Conservation (phyloP, 1,140 invertebrate genomes). For the Cardiocondyla obscurior region DNA sequence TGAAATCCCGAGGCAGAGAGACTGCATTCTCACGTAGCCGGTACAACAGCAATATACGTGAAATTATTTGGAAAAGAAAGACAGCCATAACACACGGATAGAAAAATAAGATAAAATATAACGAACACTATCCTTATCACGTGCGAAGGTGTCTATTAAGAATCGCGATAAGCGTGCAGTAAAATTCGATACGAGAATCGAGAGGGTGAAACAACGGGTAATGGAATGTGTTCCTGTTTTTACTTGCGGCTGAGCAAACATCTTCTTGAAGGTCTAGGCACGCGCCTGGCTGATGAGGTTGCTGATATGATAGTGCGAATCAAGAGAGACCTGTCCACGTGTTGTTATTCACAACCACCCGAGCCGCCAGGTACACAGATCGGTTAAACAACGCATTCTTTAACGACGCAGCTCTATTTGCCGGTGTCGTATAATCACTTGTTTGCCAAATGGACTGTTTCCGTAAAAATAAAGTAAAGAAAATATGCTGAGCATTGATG, state of each 20-base stretch:
- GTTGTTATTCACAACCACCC: conserved; percentile 71
- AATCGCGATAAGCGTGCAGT: background rate
- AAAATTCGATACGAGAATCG: background rate
- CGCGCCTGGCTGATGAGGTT: conserved; percentile 75
- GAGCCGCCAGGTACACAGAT: conserved; percentile 75
- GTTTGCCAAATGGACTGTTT: no score
- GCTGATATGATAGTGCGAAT: conserved; percentile 79
- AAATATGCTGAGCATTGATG: no score
- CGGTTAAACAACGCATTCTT: conserved; percentile 23
- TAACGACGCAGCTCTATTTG: background rate
- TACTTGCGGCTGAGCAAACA: conserved; percentile 78
- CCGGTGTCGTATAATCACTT: background rate
- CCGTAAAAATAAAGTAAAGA: no score
- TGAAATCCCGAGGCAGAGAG: background rate
- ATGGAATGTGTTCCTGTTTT: conserved; percentile 80
- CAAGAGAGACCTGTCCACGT: conserved; percentile 75
- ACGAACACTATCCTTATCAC: background rate
- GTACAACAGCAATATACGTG: background rate
- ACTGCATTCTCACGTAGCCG: background rate
- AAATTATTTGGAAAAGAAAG: background rate
- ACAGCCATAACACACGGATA: background rate
- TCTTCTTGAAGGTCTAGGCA: conserved; percentile 75
- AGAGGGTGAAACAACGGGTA: conserved; percentile 47
- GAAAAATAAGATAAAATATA: background rate
- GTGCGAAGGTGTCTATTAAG: background rate